Evolutionary conservation across 1,140 invertebrate species (phyloP).

Genomic region (Drosophila oshimai): DNA sequence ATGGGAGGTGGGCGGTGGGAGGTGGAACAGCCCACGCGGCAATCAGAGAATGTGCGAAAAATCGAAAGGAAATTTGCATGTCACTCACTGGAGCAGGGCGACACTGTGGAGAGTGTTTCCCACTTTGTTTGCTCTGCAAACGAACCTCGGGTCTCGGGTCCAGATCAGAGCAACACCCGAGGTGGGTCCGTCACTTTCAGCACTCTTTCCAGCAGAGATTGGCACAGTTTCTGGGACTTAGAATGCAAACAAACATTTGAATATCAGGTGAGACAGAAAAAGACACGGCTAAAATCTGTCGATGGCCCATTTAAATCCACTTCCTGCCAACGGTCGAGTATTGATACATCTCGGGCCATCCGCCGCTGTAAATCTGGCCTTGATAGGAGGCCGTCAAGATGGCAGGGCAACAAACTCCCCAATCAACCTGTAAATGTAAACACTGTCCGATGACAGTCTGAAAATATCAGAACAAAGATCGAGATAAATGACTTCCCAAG

Average conservation of each 20-base stretch:
- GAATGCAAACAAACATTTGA: conserved; percentile 66
- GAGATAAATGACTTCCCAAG: conserved; percentile 35
- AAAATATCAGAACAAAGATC: conserved; percentile 9
- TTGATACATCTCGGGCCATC: conserved; percentile 36
- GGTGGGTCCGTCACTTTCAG: conserved; percentile 46
- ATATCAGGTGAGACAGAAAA: conserved; percentile 65
- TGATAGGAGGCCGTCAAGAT: conserved; percentile 57
- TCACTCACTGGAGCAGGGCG: conserved; percentile 64
- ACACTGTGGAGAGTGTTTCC: conserved; percentile 43
- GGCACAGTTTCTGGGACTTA: conserved; percentile 53
- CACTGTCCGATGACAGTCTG: conserved; percentile 12
- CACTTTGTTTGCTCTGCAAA: conserved; percentile 44
- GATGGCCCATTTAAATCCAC: conserved; percentile 42
- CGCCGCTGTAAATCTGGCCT: conserved; percentile 9
- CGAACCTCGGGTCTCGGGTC: conserved; percentile 30
- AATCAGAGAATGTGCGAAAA: conserved; percentile 73
- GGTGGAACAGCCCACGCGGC: conserved; percentile 34
- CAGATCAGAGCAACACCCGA: background rate
- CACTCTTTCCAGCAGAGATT: conserved; percentile 6
- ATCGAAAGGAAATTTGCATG: conserved; percentile 78
- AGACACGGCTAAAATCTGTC: conserved; percentile 6
- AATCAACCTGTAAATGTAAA: conserved; percentile 26
- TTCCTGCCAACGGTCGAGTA: conserved; percentile 55
- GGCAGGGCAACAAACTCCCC: conserved; percentile 64
- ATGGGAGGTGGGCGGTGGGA: background rate